These are phyloP conservation scores for Phocides pigmalion DNA, from an alignment of 1,140 invertebrate genomes.

Conservation along the genomic window DNA sequence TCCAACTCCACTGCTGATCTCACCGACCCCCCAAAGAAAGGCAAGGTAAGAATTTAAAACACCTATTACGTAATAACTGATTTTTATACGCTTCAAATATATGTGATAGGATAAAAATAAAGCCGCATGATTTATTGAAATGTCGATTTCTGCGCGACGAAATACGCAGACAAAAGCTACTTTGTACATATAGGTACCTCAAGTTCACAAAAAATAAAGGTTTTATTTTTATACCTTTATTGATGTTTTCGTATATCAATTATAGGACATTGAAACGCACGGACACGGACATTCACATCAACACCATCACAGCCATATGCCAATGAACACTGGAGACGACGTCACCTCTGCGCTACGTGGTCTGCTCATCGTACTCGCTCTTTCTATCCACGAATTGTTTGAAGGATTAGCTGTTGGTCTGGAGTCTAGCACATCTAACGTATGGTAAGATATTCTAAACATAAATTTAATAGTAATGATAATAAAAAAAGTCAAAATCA, in stretches of 20 bases:
- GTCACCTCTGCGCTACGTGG: constrained; percentile 88
- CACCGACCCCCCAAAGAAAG: constrained; percentile 54
- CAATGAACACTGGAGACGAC: constrained; percentile 81
- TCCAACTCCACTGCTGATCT: constrained; percentile 79
- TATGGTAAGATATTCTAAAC: constrained; percentile 87
- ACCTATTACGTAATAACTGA: constrained; percentile 19
- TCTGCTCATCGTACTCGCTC: constrained; percentile 91
- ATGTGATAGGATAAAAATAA: too few relatives aligned
- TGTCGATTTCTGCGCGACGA: too few relatives aligned
- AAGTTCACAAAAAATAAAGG: background rate
- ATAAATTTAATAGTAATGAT: too few relatives aligned
- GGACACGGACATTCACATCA: constrained; percentile 78
- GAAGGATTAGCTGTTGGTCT: constrained; percentile 96
- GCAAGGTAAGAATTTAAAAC: constrained; percentile 43
- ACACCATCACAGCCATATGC: constrained; percentile 83
- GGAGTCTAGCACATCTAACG: constrained; percentile 87
- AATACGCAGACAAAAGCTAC: too few relatives aligned
- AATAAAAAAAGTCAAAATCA: too few relatives aligned
- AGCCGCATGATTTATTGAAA: too few relatives aligned
- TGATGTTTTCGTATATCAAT: background rate
- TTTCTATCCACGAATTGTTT: constrained; percentile 96
- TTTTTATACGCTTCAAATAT: background rate
- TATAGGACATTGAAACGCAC: constrained; percentile 63
- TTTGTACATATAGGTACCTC: too few relatives aligned
- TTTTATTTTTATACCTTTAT: background rate